A percentile compares a stretch with the other conserved stretches of the same genome.
These are phyloP conservation scores for Podotricha telesiphe DNA, from an alignment of 2,888 invertebrate species.

Conservation along the genomic window DNA sequence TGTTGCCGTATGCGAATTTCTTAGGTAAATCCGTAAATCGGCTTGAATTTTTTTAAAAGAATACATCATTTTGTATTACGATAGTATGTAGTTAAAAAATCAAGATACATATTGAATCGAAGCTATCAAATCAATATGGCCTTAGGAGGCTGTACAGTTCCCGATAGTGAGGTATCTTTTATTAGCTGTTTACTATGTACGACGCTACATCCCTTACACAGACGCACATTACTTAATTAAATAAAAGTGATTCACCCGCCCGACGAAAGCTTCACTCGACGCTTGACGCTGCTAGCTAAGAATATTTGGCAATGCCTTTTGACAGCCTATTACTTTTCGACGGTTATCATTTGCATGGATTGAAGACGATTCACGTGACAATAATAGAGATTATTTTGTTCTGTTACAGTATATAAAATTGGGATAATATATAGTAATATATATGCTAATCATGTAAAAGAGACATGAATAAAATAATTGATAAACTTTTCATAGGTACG, in stretches of 20 bases:
- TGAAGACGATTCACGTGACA: conserved; percentile 70
- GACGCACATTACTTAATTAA: conserved; percentile 78
- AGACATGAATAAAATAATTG: no score
- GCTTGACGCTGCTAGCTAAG: conserved; percentile 60
- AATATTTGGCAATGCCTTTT: conserved; percentile 77
- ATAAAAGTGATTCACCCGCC: conserved; percentile 68
- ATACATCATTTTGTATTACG: not conserved
- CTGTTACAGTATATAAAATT: conserved; percentile 15
- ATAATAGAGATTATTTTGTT: conserved; percentile 9
- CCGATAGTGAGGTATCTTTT: conserved; percentile 13
- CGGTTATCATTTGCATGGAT: conserved; percentile 69
- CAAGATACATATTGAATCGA: not conserved
- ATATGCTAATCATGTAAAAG: not conserved
- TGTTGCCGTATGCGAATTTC: conserved; percentile 54
- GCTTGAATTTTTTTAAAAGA: not conserved
- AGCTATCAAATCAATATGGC: not conserved
- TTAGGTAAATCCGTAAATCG: conserved; percentile 19
- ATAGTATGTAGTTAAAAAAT: not conserved
- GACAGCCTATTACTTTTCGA: conserved; percentile 80
- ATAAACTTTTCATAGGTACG: not conserved
- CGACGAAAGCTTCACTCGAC: conserved; percentile 69
- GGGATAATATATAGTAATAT: not conserved
- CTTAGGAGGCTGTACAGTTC: not conserved
- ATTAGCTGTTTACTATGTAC: conserved; percentile 40
- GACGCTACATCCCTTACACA: conserved; percentile 39